Conservation (phyloP, 2,113 vertebrate species). For the Cyprinodon variegatus region DNA sequence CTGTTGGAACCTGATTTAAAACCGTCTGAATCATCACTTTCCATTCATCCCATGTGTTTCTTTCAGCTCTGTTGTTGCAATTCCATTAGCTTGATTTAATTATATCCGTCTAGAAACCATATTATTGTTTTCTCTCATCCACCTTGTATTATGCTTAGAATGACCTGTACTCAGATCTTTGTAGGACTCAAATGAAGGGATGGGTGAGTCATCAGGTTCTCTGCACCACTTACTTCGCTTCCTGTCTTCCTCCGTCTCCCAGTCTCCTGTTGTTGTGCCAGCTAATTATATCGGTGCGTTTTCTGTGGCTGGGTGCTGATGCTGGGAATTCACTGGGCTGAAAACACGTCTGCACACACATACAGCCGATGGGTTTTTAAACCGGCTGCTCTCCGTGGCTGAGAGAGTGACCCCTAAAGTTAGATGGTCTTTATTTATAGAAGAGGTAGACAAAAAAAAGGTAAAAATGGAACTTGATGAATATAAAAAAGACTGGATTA, state of each 20-base stretch:
- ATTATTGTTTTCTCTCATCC: background rate
- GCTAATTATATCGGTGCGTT: conserved; percentile 17
- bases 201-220: conserved; percentile 3
- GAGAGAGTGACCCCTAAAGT: background rate
- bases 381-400: too few relatives aligned
- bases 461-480: background rate
- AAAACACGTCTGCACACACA: background rate
- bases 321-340: conserved; percentile 9
- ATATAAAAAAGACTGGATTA: background rate
- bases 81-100: background rate
- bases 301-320: conserved; percentile 26
- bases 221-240: conserved; percentile 23
- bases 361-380: too few relatives aligned
- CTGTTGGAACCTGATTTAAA: background rate
- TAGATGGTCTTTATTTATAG: background rate
- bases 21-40: background rate
- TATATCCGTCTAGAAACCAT: background rate
- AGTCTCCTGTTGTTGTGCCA: background rate
- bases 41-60: background rate
- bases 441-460: background rate
- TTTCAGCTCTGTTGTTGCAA: background rate
- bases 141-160: background rate
- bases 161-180: background rate
- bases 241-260: conserved; percentile 20
- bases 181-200: background rate